phyloP scores from a whole-genome alignment of 2,113 vertebrate species.

The Heterochromis multidens region DNA sequence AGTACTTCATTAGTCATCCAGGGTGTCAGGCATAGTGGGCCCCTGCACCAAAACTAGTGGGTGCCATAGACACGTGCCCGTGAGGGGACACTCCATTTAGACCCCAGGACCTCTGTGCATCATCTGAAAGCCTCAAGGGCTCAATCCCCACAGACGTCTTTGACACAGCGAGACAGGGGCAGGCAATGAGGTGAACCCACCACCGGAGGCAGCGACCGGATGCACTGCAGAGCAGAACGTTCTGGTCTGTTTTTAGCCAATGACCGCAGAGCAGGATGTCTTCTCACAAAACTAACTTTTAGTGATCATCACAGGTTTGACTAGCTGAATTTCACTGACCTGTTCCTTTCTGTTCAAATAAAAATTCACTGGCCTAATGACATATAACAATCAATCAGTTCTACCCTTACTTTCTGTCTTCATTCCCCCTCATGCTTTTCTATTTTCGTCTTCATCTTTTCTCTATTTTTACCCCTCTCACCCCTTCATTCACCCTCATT shows the following conservation, averaged over 20 bases:
- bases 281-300: constrained; percentile 30
- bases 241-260: constrained; percentile 60
- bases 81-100: constrained; percentile 65
- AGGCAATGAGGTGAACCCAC: constrained; percentile 65
- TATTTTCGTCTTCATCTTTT: not conserved
- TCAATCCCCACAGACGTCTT: constrained; percentile 48
- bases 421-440: not conserved
- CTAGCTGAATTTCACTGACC: not conserved
- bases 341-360: not conserved
- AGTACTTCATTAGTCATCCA: constrained; percentile 76
- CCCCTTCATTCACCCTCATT: constrained; percentile 11
- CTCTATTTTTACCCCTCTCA: constrained; percentile 6
- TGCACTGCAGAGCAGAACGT: constrained; percentile 65
- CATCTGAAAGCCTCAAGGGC: constrained; percentile 45
- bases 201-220: constrained; percentile 49
- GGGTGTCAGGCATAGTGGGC: constrained; percentile 45
- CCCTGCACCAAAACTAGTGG: constrained; percentile 48
- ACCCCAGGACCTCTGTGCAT: constrained; percentile 55
- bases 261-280: constrained; percentile 14
- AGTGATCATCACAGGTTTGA: not conserved
- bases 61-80: constrained; percentile 35
- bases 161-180: constrained; percentile 65
- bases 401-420: not conserved
- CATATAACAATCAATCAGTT: not conserved
- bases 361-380: not conserved